Percentiles rank a stretch among this genome's conserved stretches.
Conservation (phyloP, 2,888 invertebrate genomes). For the Lypha dubia region DNA sequence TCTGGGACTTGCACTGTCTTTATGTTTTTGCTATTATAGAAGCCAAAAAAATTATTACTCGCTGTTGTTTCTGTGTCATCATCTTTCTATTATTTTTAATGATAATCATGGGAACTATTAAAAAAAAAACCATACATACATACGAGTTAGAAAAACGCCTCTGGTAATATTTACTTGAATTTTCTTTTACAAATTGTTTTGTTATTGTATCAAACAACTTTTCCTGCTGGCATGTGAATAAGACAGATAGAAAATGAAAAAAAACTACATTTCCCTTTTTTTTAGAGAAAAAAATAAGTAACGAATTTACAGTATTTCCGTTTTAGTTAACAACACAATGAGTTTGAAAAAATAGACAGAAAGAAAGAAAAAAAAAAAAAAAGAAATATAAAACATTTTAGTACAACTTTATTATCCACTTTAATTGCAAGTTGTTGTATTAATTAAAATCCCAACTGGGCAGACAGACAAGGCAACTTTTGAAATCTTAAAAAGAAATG, state of each 20-base stretch:
- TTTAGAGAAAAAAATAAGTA: not conserved
- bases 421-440: slow-evolving; percentile 22
- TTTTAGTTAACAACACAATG: slow-evolving; percentile 19
- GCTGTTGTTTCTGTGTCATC: slow-evolving; percentile 53
- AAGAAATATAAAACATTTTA: not conserved
- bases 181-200: not conserved
- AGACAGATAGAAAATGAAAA: too few relatives aligned
- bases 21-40: not conserved
- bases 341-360: slow-evolving; percentile 14
- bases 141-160: slow-evolving; percentile 33
- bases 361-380: not conserved
- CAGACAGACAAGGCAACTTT: not conserved
- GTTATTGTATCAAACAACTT: slow-evolving; percentile 8
- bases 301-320: slow-evolving; percentile 51
- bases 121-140: slow-evolving; percentile 7
- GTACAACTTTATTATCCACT: slow-evolving; percentile 30
- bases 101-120: slow-evolving; percentile 65
- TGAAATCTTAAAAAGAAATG: not conserved
- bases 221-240: slow-evolving; percentile 33
- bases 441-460: slow-evolving; percentile 12
- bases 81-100: slow-evolving; percentile 50
- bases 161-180: slow-evolving; percentile 2
- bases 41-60: slow-evolving; percentile 6
- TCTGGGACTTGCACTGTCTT: not conserved
- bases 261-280: slow-evolving; percentile 13